Conservation (phyloP, 2,888 invertebrate species). For the Timandra comae region DNA sequence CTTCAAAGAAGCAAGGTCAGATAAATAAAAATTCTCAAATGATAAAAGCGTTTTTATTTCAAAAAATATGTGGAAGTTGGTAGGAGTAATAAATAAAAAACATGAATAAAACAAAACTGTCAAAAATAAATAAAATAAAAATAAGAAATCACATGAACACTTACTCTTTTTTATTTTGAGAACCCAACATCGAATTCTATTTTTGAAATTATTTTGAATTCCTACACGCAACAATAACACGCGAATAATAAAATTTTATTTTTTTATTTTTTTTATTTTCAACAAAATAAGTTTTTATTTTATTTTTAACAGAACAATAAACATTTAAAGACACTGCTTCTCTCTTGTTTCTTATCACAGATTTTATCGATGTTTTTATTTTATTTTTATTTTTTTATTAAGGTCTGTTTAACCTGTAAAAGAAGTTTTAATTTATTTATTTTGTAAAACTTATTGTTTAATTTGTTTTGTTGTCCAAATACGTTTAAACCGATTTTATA, state of each 20-base stretch:
- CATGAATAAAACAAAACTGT: conserved; percentile 4
- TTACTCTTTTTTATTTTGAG: conserved; percentile 58
- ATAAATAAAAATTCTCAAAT: no score
- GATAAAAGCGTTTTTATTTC: no score
- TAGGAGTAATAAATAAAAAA: not conserved
- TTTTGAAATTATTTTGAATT: conserved; percentile 26
- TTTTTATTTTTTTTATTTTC: conserved; percentile 23
- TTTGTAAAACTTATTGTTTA: no score
- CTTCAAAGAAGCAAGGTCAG: no score
- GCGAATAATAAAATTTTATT: conserved; percentile 34
- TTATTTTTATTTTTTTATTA: conserved; percentile 13
- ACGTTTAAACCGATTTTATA: no score
- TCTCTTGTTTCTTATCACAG: conserved; percentile 57
- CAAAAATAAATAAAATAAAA: conserved; percentile 1
- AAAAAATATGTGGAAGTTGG: not conserved
- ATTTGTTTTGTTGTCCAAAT: no score
- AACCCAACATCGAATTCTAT: conserved; percentile 65
- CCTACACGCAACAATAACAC: conserved; percentile 58
- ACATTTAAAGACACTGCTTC: conserved; percentile 28
- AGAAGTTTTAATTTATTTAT: conserved; percentile 5
- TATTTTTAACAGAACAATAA: conserved; percentile 29
- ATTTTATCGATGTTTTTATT: conserved; percentile 45
- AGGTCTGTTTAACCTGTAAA: conserved; percentile 33
- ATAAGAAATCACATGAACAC: conserved; percentile 24
- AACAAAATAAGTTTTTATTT: conserved; percentile 24